A percentile compares a stretch with the other conserved stretches of the same genome.
Conservation (phyloP, 2,797 vertebrate species). For the Rousettus madagascariensis region DNA sequence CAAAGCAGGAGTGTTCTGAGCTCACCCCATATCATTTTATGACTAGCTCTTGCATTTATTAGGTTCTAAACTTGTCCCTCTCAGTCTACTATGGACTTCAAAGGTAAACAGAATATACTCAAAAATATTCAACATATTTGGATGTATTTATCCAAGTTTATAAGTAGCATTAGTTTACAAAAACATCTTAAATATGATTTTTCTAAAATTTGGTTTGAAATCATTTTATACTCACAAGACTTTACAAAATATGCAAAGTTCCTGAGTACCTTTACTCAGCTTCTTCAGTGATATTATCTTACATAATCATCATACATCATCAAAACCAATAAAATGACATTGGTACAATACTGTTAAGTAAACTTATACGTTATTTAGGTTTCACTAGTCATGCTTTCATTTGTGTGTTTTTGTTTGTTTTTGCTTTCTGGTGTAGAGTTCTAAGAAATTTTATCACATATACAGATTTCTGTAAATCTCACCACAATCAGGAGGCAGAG, state of each 20-base stretch:
- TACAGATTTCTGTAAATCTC: not conserved
- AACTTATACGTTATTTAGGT: not conserved
- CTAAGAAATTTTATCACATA: not conserved
- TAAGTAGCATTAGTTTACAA: not conserved
- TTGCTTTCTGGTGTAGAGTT: not conserved
- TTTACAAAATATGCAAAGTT: slow-evolving; percentile 13
- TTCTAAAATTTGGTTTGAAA: not conserved
- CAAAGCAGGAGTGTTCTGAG: not conserved
- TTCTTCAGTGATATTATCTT: not conserved
- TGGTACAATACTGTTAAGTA: not conserved
- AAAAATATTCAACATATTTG: not conserved
- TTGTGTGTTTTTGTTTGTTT: not conserved
- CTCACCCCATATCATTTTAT: not conserved
- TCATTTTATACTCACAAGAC: not conserved
- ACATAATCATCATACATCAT: not conserved
- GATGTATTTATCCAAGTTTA: not conserved
- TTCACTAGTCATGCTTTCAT: not conserved
- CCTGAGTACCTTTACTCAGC: not conserved
- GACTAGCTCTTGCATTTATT: not conserved
- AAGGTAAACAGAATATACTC: not conserved
- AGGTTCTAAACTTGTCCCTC: not conserved
- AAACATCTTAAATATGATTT: not conserved
- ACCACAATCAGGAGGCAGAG: not conserved
- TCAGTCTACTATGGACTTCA: not conserved
- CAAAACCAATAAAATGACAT: not conserved